phyloP scores from a whole-genome alignment of 2,113 vertebrate genomes.

The Dipodomys merriami region DNA sequence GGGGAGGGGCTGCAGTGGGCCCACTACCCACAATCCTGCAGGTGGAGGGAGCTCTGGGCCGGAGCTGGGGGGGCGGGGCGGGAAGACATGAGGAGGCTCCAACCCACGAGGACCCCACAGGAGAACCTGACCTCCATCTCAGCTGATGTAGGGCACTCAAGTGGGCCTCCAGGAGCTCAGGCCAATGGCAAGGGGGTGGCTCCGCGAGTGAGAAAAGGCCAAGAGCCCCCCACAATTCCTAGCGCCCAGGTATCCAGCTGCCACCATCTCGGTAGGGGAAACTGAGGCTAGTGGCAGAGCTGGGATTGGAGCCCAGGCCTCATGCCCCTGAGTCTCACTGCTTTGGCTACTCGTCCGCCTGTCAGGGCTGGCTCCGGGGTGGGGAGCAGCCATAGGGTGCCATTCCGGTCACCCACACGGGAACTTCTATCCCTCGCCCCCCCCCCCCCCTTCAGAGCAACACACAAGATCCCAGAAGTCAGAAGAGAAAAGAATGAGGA shows the following conservation, averaged over 20 bases:
- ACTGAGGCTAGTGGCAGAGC: background rate
- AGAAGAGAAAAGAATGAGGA: background rate
- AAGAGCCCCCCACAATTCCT: fast-evolving
- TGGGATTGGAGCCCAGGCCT: background rate
- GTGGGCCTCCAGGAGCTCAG: background rate
- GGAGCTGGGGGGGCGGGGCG: background rate
- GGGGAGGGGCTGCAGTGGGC: background rate
- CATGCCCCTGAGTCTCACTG: background rate
- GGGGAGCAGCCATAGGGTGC: background rate
- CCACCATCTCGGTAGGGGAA: background rate
- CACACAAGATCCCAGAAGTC: background rate
- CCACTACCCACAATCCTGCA: fast-evolving
- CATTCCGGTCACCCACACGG: no score
- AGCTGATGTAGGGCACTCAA: fast-evolving
- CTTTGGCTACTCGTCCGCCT: fast-evolving
- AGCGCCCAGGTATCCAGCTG: fast-evolving
- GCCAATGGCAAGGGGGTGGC: background rate
- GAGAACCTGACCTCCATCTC: background rate
- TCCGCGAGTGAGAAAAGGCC: background rate
- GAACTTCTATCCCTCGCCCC: no score
- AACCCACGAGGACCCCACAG: fast-evolving
- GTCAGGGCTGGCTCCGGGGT: background rate
- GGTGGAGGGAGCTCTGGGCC: background rate
- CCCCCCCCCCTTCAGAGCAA: background rate
- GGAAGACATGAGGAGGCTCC: background rate